Conservation (phyloP, 2,113 vertebrate genomes). For the Strix aluco region DNA sequence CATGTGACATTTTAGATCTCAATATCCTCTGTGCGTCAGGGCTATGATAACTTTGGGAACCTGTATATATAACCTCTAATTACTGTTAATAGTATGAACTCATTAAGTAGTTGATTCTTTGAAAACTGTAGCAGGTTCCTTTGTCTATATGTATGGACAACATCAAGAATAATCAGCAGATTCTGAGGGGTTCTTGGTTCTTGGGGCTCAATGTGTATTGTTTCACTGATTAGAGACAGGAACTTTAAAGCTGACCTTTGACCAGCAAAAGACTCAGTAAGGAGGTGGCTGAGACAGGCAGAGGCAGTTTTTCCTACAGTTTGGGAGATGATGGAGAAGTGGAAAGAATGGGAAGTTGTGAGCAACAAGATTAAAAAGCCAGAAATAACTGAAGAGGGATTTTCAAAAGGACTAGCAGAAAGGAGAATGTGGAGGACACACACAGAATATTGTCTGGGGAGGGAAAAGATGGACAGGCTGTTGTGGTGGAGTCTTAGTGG, state of each 20-base stretch:
- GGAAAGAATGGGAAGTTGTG: not conserved
- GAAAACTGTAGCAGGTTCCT: not conserved
- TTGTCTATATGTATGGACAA: not conserved
- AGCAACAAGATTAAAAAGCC: not conserved
- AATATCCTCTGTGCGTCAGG: not conserved
- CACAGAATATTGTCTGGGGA: not conserved
- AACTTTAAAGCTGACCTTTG: conserved; percentile 13
- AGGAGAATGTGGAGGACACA: not conserved
- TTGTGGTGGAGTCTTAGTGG: not conserved
- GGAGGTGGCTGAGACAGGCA: not conserved
- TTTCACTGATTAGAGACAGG: not conserved
- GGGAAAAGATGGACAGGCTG: not conserved
- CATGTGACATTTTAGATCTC: not conserved
- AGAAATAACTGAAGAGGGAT: not conserved
- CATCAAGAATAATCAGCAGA: not conserved
- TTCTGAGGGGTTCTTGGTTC: not conserved
- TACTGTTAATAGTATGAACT: not conserved
- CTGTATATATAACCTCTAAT: not conserved
- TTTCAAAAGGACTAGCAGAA: not conserved
- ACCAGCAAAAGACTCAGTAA: not conserved
- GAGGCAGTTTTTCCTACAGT: not conserved
- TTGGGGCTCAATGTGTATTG: accelerated
- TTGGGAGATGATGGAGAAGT: not conserved
- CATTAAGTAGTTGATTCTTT: not conserved
- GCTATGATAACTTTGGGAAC: not conserved